These are phyloP conservation scores for Gastrophryne carolinensis DNA, from an alignment of 2,797 vertebrate species.

Conservation along the genomic window DNA sequence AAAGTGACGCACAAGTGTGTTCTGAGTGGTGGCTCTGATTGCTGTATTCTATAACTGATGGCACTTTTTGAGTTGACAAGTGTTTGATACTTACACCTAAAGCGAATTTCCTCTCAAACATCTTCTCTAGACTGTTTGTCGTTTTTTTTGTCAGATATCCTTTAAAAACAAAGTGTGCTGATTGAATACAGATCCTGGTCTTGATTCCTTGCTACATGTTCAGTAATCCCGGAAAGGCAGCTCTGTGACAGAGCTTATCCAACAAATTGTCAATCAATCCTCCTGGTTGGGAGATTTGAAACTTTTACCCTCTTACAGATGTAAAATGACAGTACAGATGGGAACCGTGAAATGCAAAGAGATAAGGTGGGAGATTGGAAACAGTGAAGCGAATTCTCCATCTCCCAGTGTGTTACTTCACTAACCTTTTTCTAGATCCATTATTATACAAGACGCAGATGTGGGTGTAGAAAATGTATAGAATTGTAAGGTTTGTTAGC, in stretches of 20 bases:
- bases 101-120: not conserved
- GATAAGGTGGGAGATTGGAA: not conserved
- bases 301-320: not conserved
- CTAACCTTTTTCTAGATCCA: too few relatives aligned
- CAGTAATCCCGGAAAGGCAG: not conserved
- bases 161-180: not conserved
- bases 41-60: too few relatives aligned
- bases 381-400: too few relatives aligned
- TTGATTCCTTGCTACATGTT: not conserved
- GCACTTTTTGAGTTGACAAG: too few relatives aligned
- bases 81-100: not conserved
- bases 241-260: not conserved
- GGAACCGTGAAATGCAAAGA: not conserved
- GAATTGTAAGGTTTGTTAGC: too few relatives aligned
- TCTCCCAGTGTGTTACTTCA: too few relatives aligned
- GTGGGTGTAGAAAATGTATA: too few relatives aligned
- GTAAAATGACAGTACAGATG: not conserved
- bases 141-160: not conserved
- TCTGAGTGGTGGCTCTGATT: too few relatives aligned
- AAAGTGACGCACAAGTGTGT: too few relatives aligned
- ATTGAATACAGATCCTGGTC: not conserved
- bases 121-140: not conserved
- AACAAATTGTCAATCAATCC: not conserved
- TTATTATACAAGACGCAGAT: too few relatives aligned
- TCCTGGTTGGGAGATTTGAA: not conserved